Percentiles rank a stretch among this genome's conserved stretches.
Evolutionary conservation across 2,888 invertebrate species (phyloP).

Genomic region (Nymphalis polychloros): DNA sequence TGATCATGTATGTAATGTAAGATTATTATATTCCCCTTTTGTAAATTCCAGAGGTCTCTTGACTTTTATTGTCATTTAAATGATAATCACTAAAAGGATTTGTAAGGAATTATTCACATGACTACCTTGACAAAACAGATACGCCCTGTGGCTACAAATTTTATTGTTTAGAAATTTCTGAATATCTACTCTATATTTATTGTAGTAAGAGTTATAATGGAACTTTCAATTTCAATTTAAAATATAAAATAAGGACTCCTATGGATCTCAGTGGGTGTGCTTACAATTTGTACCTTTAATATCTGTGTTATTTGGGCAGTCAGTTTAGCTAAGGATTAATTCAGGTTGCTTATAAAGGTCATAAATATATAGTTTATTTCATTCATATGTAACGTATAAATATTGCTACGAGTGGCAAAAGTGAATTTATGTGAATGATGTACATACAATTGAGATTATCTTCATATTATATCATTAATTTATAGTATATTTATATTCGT

Average conservation of each 20-base stretch:
- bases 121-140: slow-evolving; percentile 75
- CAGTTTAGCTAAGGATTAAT: slow-evolving; percentile 37
- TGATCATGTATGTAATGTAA: slow-evolving; percentile 32
- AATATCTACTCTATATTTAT: slow-evolving; percentile 36
- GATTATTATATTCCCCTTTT: slow-evolving; percentile 49
- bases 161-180: slow-evolving; percentile 30
- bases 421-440: no score
- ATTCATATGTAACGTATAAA: no score
- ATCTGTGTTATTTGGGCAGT: slow-evolving; percentile 60
- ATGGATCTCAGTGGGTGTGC: slow-evolving; percentile 74
- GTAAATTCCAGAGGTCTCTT: slow-evolving; percentile 60
- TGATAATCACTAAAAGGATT: slow-evolving; percentile 80
- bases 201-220: slow-evolving; percentile 42
- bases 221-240: slow-evolving; percentile 38
- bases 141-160: slow-evolving; percentile 77
- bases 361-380: no score
- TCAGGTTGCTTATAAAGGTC: slow-evolving; percentile 4
- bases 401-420: no score
- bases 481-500: no score
- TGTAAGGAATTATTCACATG: slow-evolving; percentile 75
- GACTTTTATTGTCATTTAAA: slow-evolving; percentile 78
- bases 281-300: slow-evolving; percentile 63
- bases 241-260: slow-evolving; percentile 67
- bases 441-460: no score
- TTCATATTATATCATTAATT: no score